A percentile compares a stretch with the other conserved stretches of the same genome.
Evolutionary conservation across 2,113 vertebrate species (phyloP).

Genomic region (Serilophus lunatus): DNA sequence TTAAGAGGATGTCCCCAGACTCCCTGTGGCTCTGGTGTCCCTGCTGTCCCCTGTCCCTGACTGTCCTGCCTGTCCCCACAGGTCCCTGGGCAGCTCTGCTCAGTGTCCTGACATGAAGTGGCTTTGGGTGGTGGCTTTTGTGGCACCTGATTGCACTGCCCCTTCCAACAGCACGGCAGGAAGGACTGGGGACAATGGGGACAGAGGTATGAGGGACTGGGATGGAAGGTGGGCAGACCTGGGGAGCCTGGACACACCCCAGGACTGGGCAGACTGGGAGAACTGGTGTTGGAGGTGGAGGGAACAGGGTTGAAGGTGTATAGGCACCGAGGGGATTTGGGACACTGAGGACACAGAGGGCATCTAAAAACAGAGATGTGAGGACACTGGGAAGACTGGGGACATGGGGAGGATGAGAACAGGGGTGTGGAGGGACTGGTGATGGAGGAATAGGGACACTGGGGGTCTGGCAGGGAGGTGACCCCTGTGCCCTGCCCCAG

Average conservation of each 20-base stretch:
- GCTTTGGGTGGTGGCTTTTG: conserved; percentile 42
- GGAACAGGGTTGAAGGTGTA: neutral
- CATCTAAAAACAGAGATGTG: neutral
- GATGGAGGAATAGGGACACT: neutral
- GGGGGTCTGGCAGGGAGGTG: neutral
- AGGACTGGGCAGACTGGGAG: neutral
- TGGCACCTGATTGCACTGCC: neutral
- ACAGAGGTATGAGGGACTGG: neutral
- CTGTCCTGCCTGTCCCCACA: neutral
- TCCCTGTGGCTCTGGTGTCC: neutral
- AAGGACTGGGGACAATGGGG: neutral
- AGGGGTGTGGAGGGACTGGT: neutral
- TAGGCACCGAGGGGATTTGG: too few relatives aligned
- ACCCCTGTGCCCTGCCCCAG: conserved; percentile 26
- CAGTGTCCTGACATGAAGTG: neutral
- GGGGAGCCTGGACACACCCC: neutral
- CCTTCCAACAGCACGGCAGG: neutral
- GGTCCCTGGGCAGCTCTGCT: neutral
- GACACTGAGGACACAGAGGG: neutral
- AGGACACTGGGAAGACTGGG: neutral
- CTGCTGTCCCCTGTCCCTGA: neutral
- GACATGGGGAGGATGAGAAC: neutral
- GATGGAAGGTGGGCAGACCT: too few relatives aligned
- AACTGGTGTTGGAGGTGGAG: neutral
- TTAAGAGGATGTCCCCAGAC: neutral